Evolutionary conservation across 2,888 invertebrate genomes (phyloP).

Genomic region (Ecliptopera silaceata): DNA sequence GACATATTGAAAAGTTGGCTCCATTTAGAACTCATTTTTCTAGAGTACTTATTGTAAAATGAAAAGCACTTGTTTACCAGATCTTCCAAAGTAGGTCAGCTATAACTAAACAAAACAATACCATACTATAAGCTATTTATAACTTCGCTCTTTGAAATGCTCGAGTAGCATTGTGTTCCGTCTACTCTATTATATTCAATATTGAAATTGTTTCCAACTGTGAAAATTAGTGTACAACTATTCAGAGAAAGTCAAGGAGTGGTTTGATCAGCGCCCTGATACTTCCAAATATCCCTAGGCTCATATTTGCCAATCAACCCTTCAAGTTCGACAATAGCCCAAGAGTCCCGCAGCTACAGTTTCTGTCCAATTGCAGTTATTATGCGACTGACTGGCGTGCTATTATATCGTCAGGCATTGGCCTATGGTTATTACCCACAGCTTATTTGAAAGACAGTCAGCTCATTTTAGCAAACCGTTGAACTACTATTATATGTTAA

Average conservation of each 20-base stretch:
- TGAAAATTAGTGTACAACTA: not conserved
- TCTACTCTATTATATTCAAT: not conserved
- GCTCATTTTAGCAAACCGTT: constrained; percentile 3
- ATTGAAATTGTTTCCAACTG: not conserved
- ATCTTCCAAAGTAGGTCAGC: too few species aligned
- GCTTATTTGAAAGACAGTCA: constrained; percentile 5
- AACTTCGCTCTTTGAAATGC: not conserved
- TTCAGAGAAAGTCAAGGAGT: not conserved
- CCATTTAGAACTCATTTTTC: too few species aligned
- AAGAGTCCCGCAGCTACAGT: constrained; percentile 46
- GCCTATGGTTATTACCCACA: constrained; percentile 36
- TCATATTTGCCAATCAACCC: constrained; percentile 15
- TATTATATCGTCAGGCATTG: constrained; percentile 54
- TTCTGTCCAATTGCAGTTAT: constrained; percentile 67
- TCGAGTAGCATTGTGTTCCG: not conserved
- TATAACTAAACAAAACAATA: too few species aligned
- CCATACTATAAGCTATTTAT: too few species aligned
- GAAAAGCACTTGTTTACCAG: too few species aligned
- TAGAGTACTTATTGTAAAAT: too few species aligned
- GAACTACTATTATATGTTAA: too few species aligned
- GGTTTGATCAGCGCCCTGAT: not conserved
- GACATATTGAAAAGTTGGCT: too few species aligned
- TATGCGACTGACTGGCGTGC: constrained; percentile 51
- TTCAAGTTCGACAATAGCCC: constrained; percentile 49
- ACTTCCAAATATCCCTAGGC: not conserved